Conservation (phyloP, 2,888 invertebrate species). For the Colostygia pectinataria region DNA sequence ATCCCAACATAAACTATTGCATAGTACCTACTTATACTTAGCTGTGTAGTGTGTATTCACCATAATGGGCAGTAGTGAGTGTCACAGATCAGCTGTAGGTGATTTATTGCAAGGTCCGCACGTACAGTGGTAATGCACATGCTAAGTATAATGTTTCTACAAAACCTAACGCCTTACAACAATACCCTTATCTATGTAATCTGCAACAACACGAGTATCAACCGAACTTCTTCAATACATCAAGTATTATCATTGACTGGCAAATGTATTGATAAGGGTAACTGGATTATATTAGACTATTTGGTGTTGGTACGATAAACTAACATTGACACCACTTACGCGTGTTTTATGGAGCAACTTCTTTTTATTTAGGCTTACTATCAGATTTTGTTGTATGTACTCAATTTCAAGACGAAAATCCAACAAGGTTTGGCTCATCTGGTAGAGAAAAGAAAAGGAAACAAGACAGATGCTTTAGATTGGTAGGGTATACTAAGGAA, state of each 20-base stretch:
- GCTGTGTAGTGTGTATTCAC: too few species aligned
- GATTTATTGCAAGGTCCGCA: not conserved
- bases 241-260: constrained; percentile 53
- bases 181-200: constrained; percentile 36
- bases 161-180: not conserved
- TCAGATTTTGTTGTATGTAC: not conserved
- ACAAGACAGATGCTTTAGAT: too few species aligned
- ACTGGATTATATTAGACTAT: constrained; percentile 29
- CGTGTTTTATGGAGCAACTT: constrained; percentile 8
- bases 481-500: too few species aligned
- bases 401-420: not conserved
- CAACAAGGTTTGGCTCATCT: too few species aligned
- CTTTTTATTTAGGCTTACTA: constrained; percentile 4
- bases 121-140: constrained; percentile 10
- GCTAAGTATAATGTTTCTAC: constrained; percentile 1
- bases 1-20: not conserved
- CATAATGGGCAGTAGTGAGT: too few species aligned
- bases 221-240: constrained; percentile 51
- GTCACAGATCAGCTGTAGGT: not conserved
- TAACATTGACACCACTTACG: constrained; percentile 30
- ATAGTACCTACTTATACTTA: too few species aligned
- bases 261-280: constrained; percentile 46
- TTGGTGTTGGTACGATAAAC: constrained; percentile 22
- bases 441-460: too few species aligned
- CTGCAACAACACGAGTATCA: constrained; percentile 41